Percentiles rank a stretch among this genome's conserved stretches.
Evolutionary conservation across 1,140 invertebrate genomes (phyloP).

Genomic region (Tribolium madens): DNA sequence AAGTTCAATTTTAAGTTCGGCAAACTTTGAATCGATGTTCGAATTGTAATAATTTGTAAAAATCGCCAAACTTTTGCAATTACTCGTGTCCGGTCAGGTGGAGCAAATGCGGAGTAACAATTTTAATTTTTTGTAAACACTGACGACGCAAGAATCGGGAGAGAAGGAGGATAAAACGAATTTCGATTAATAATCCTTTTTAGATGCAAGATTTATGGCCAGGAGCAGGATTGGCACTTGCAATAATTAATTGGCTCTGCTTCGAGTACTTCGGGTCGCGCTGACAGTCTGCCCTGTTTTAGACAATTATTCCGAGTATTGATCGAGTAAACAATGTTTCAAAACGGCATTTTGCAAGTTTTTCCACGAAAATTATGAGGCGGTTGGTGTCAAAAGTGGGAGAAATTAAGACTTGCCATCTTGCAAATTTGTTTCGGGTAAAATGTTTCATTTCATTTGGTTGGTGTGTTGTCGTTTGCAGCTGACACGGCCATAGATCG

Average conservation of each 20-base stretch:
- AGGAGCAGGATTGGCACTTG: constrained; percentile 13
- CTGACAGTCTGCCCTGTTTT: neutral
- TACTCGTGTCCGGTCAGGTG: neutral
- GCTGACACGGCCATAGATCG: constrained; percentile 57
- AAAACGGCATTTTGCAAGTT: neutral
- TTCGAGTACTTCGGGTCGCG: neutral
- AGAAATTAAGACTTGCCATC: constrained; percentile 12
- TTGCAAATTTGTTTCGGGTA: constrained; percentile 8
- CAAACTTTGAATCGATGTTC: constrained; percentile 8
- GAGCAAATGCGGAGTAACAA: neutral
- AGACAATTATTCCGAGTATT: neutral
- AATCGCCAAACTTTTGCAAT: constrained; percentile 15
- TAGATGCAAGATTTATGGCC: constrained; percentile 7
- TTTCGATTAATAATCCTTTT: constrained; percentile 39
- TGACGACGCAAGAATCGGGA: constrained; percentile 11
- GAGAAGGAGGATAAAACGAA: neutral
- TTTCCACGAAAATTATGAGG: neutral
- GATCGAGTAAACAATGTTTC: neutral
- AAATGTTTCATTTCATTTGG: constrained; percentile 46
- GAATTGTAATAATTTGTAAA: constrained; percentile 23
- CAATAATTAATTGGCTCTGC: constrained; percentile 27
- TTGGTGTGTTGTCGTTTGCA: constrained; percentile 49
- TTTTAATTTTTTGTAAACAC: constrained; percentile 19
- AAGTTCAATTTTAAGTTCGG: constrained; percentile 30
- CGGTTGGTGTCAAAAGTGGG: neutral